Percentiles rank a stretch among this genome's conserved stretches.
phyloP scores from a whole-genome alignment of 2,113 vertebrate genomes.

The Diphyllodes magnificus region DNA sequence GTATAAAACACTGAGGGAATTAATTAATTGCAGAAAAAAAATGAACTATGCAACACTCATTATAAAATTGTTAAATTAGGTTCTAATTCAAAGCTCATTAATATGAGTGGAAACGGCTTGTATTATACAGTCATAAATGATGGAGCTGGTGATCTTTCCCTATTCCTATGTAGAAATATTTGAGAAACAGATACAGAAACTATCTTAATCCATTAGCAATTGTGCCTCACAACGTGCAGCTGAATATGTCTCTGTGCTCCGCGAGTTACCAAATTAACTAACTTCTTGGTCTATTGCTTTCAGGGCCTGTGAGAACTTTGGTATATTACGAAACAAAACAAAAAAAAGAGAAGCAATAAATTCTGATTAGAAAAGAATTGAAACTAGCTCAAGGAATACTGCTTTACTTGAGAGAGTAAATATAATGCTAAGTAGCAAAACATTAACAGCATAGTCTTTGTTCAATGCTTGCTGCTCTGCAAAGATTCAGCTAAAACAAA shows the following conservation, averaged over 20 bases:
- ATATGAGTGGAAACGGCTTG: background rate
- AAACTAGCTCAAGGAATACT: background rate
- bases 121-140: background rate
- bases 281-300: background rate
- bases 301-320: background rate
- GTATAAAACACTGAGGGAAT: background rate
- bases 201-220: background rate
- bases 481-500: background rate
- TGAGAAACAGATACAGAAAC: background rate
- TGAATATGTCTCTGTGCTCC: background rate
- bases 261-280: background rate
- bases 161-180: background rate
- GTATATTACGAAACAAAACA: background rate
- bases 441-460: background rate
- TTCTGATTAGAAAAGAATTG: background rate
- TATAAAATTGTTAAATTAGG: background rate
- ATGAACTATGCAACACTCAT: background rate
- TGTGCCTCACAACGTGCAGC: background rate
- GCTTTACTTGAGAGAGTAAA: slow-evolving; percentile 10
- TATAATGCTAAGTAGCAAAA: background rate
- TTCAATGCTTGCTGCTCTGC: background rate
- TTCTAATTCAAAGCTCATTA: background rate
- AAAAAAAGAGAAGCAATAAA: background rate
- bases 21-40: background rate
- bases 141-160: background rate